Evolutionary conservation across 2,888 invertebrate species (phyloP).

Genomic region (Spisula subtruncata): DNA sequence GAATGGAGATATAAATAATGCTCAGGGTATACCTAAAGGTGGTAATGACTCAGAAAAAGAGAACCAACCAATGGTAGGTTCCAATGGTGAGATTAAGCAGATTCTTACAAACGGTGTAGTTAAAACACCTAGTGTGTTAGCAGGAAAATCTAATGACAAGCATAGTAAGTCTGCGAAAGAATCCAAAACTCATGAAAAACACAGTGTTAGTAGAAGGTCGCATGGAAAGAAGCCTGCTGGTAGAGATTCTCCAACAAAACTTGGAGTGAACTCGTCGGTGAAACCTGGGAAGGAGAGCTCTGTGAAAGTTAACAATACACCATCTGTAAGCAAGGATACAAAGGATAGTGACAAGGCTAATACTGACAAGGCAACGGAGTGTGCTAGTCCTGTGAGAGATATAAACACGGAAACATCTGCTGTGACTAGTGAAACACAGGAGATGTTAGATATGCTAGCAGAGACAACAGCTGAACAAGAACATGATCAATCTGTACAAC

Average conservation of each 20-base stretch:
- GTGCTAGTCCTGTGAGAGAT: neutral
- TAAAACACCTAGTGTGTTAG: constrained; percentile 38
- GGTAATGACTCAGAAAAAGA: constrained; percentile 78
- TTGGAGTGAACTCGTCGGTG: neutral
- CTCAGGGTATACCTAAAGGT: constrained; percentile 62
- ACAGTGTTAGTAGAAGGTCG: neutral
- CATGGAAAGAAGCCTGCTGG: constrained; percentile 15
- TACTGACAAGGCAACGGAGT: neutral
- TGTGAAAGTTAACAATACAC: neutral
- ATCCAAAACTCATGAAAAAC: neutral
- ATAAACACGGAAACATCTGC: constrained; percentile 2
- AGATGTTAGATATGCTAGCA: neutral
- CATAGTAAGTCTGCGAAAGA: constrained; percentile 21
- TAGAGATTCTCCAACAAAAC: neutral
- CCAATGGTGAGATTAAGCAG: constrained; percentile 27
- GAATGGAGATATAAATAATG: constrained; percentile 38
- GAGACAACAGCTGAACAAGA: constrained; percentile 40
- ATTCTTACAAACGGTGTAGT: neutral
- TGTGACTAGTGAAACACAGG: neutral
- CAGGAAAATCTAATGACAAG: constrained; percentile 28
- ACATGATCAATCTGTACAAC: constrained; percentile 69
- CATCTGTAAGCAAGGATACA: too few species aligned
- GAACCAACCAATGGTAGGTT: constrained; percentile 73
- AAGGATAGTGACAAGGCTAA: neutral
- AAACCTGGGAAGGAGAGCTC: neutral